A percentile compares a stretch with the other conserved stretches of the same genome.
These are phyloP conservation scores for Oceanites oceanicus DNA, from an alignment of 2,113 vertebrate species.

Conservation along the genomic window DNA sequence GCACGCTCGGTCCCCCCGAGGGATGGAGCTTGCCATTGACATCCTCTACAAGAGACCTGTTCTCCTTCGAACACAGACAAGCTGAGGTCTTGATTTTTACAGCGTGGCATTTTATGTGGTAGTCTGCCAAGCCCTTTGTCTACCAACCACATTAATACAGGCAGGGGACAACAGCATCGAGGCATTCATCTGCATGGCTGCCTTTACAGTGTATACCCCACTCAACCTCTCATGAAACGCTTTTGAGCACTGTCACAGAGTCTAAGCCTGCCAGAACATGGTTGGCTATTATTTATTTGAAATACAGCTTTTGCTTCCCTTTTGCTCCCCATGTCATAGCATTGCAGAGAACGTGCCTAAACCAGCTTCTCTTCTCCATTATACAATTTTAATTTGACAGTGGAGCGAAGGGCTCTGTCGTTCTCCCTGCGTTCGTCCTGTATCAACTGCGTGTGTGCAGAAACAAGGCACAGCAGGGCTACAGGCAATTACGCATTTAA, in stretches of 20 bases:
- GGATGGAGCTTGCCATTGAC: not conserved
- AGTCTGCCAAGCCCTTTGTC: not conserved
- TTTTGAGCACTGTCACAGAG: not conserved
- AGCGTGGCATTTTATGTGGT: not conserved
- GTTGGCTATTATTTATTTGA: not conserved
- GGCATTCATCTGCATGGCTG: not conserved
- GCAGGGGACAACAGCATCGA: not conserved
- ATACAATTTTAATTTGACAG: not conserved
- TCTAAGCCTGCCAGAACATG: not conserved
- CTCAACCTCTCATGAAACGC: not conserved
- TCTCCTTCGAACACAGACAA: not conserved
- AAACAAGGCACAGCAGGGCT: not conserved
- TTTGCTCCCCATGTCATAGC: not conserved
- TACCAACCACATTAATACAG: not conserved
- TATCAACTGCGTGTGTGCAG: not conserved
- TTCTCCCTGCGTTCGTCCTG: not conserved
- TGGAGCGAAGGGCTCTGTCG: fast-evolving
- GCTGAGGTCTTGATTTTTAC: not conserved
- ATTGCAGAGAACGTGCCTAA: not conserved
- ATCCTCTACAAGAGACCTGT: not conserved
- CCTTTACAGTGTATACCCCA: not conserved
- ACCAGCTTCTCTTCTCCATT: not conserved
- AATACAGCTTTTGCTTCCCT: not conserved
- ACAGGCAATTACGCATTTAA: not conserved
- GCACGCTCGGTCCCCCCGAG: fast-evolving